phyloP scores from a whole-genome alignment of 1,140 invertebrate species.

The Papilio aristodemus region DNA sequence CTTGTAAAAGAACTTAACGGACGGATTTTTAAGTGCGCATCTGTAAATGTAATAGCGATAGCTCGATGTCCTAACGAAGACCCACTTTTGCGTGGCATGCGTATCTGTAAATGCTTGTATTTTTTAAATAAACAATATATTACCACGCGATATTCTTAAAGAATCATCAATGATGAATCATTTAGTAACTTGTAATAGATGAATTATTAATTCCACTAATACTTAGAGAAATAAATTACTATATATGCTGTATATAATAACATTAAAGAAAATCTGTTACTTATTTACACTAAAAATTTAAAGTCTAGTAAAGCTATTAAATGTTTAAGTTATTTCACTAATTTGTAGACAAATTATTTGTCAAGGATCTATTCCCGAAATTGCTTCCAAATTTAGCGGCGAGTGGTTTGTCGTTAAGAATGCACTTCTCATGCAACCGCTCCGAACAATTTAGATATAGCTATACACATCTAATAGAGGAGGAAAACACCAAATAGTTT shows the following conservation, averaged over 20 bases:
- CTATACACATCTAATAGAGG: slow-evolving; percentile 42
- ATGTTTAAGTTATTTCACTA: slow-evolving; percentile 60
- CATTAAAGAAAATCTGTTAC: too few species aligned
- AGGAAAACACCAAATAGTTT: slow-evolving; percentile 27
- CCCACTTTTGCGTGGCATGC: slow-evolving; percentile 8
- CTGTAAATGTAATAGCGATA: slow-evolving; percentile 32
- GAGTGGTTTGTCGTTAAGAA: slow-evolving; percentile 54
- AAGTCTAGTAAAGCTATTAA: slow-evolving; percentile 59
- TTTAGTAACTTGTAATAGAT: too few species aligned
- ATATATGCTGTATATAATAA: too few species aligned
- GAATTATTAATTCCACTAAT: too few species aligned
- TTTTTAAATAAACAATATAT: too few species aligned
- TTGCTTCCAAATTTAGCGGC: slow-evolving; percentile 72
- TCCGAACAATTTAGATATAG: slow-evolving; percentile 51
- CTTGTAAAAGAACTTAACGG: slow-evolving; percentile 61
- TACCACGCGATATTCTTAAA: too few species aligned
- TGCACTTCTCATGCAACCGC: slow-evolving; percentile 41
- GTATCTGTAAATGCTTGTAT: too few species aligned
- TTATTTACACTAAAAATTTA: slow-evolving; percentile 40
- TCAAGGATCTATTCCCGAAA: slow-evolving; percentile 66
- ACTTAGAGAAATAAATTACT: too few species aligned
- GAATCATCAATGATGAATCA: too few species aligned
- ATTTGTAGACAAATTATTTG: slow-evolving; percentile 72
- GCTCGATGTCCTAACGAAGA: slow-evolving; percentile 12
- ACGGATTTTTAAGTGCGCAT: slow-evolving; percentile 40